Evolutionary conservation across 2,888 invertebrate species (phyloP).

Genomic region (Agrochola macilenta): DNA sequence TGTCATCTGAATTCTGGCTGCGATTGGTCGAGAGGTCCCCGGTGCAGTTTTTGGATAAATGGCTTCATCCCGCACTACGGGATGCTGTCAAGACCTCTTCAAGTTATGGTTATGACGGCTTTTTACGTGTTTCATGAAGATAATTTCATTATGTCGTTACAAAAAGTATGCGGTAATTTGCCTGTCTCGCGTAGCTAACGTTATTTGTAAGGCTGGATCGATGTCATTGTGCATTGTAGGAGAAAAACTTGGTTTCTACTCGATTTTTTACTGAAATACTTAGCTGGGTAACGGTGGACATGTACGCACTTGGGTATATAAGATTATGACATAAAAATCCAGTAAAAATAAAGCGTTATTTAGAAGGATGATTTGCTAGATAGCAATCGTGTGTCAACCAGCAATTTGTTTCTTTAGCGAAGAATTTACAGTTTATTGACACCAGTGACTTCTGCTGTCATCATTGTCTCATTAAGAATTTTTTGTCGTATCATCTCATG

Average conservation of each 20-base stretch:
- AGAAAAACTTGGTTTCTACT: conserved; percentile 45
- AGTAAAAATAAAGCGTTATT: conserved; percentile 8
- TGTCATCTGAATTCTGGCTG: conserved; percentile 85
- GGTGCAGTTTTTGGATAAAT: conserved; percentile 86
- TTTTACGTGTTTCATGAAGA: conserved; percentile 77
- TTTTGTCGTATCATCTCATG: conserved; percentile 3
- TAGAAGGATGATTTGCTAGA: conserved; percentile 21
- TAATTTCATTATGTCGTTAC: conserved; percentile 77
- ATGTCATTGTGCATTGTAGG: conserved; percentile 61
- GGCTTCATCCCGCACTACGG: conserved; percentile 86
- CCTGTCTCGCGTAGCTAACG: conserved; percentile 59
- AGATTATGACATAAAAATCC: conserved; percentile 11
- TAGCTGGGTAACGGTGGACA: conserved; percentile 33
- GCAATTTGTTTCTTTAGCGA: conserved; percentile 28
- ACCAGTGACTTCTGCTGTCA: conserved; percentile 37
- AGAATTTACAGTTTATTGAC: conserved; percentile 37
- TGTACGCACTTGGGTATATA: conserved; percentile 3
- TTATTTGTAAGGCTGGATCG: conserved; percentile 44
- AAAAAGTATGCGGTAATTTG: conserved; percentile 65
- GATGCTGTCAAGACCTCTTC: conserved; percentile 74
- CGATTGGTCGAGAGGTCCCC: conserved; percentile 79
- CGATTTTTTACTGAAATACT: conserved; percentile 37
- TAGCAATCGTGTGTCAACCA: conserved; percentile 26
- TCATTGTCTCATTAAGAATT: conserved; percentile 24
- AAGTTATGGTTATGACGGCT: conserved; percentile 81